A percentile compares a stretch with the other conserved stretches of the same genome.
These are phyloP conservation scores for Grus americana DNA, from an alignment of 2,113 vertebrate genomes.

Conservation along the genomic window DNA sequence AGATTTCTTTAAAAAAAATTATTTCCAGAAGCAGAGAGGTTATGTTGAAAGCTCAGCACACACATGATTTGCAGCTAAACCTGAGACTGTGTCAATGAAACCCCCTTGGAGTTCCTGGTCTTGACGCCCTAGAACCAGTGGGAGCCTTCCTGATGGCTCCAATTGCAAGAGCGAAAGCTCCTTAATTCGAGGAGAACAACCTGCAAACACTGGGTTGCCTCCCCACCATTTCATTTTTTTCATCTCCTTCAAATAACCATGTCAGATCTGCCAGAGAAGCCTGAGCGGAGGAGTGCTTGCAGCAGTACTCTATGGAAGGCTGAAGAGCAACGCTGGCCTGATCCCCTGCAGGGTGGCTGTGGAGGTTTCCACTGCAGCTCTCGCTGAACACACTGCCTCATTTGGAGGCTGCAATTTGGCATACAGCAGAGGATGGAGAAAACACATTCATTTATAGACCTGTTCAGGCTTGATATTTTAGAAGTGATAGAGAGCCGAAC, in stretches of 20 bases:
- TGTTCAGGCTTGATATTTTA: not conserved
- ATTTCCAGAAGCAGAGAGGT: constrained; percentile 22
- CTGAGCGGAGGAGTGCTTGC: accelerated
- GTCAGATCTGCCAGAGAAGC: not conserved
- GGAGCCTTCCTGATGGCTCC: not conserved
- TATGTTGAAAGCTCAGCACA: constrained; percentile 40
- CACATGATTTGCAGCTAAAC: not conserved
- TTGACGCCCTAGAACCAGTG: not conserved
- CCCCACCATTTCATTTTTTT: not conserved
- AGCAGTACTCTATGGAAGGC: not conserved
- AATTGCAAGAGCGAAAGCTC: not conserved
- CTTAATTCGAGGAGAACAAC: not conserved
- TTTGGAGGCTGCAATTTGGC: not conserved
- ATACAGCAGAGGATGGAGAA: not conserved
- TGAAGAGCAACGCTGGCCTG: not conserved
- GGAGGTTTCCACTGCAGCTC: not conserved
- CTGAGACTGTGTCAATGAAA: not conserved
- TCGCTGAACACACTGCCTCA: not conserved
- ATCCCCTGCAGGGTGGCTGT: not conserved
- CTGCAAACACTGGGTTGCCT: not conserved
- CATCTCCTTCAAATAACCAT: not conserved
- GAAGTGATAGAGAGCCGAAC: not conserved
- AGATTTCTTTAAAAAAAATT: not conserved
- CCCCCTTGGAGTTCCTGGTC: not conserved
- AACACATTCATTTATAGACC: not conserved